Evolutionary conservation across 2,113 vertebrate genomes (phyloP), one percentile per base, ranked within the genome.

Genomic region (Paramisgurnus dabryanus): DNA sequence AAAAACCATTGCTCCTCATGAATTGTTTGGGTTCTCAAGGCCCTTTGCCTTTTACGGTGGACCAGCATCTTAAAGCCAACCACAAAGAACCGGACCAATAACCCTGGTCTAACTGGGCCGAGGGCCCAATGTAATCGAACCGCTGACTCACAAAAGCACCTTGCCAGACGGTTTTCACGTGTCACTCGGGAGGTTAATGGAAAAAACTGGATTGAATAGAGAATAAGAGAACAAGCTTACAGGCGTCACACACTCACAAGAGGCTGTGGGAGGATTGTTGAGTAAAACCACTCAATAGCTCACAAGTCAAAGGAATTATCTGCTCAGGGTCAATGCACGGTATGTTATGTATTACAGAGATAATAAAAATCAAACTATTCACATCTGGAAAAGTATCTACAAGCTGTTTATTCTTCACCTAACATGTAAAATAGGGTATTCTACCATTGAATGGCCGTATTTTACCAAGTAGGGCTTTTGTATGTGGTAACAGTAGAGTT

Each of bases 181-280:
- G 67, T 58, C 67, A 67, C 63, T 77, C 67, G 17, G 61, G 6
- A 75, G 84, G 76, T 85, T 85, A 85, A 85, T 85, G 77, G 84
- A 85, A 85, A 85, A 76, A 71, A 49, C 69, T 68, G 27, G 50
- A 34, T 63, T 75, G 82, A 82, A 81, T 67, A 39, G 43, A 77
- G 58, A 77, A 58, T 17, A 66, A 73, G 79, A 74, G 47, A 41
- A 71, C 45, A 60, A 74, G 78, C 71, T 75, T 65, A 64, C 63
- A 68, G 69, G 74, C 67, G 47, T 61, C 8, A 5, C 34, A 72
- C 53, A 17, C 53, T 78, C 67, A 80, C 75, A 43, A 71, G 27
- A 63, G 60, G 40, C 53, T 57, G 53, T 57, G 53, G 53, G 53
- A n/a, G 15, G 17, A 57, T 58, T 79, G 77, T 75, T 55, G 83